Evolutionary conservation across 2,888 invertebrate species (phyloP).

Genomic region (Tolmerus cingulatus): DNA sequence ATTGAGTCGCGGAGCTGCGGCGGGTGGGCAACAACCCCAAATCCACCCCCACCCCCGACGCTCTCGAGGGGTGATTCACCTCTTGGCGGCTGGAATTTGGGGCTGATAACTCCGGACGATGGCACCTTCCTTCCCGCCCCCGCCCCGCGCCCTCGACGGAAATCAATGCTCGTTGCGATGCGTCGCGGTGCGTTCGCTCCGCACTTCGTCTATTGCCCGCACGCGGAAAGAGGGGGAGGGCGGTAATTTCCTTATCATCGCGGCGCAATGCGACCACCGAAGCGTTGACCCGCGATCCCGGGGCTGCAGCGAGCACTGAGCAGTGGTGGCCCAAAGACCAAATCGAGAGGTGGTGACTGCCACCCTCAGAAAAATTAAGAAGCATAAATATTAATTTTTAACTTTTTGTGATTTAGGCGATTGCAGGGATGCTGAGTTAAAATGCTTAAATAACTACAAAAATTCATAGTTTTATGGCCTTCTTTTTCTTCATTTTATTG

Average conservation of each 20-base stretch:
- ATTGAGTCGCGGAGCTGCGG: not conserved
- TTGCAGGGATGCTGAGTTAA: too few species aligned
- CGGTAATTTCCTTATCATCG: not conserved
- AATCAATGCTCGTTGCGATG: not conserved
- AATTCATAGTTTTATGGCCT: too few species aligned
- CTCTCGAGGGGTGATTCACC: constrained; percentile 20
- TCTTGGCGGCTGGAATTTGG: constrained; percentile 7
- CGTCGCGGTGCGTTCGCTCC: not conserved
- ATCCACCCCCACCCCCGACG: not conserved
- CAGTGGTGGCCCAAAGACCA: too few species aligned
- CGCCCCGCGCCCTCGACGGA: not conserved
- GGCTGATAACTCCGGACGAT: not conserved
- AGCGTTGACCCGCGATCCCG: not conserved
- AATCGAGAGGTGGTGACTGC: too few species aligned
- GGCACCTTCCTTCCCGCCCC: not conserved
- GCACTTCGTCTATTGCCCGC: not conserved
- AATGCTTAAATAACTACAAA: too few species aligned
- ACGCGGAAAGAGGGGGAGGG: too few species aligned
- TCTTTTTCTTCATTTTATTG: too few species aligned
- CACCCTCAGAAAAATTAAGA: too few species aligned
- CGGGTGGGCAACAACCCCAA: not conserved
- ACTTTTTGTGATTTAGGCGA: too few species aligned
- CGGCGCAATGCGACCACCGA: not conserved
- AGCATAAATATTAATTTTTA: too few species aligned
- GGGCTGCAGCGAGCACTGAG: too few species aligned